These are phyloP conservation scores for Drosophila nigromelanica DNA, from an alignment of 1,140 invertebrate genomes.

Conservation along the genomic window DNA sequence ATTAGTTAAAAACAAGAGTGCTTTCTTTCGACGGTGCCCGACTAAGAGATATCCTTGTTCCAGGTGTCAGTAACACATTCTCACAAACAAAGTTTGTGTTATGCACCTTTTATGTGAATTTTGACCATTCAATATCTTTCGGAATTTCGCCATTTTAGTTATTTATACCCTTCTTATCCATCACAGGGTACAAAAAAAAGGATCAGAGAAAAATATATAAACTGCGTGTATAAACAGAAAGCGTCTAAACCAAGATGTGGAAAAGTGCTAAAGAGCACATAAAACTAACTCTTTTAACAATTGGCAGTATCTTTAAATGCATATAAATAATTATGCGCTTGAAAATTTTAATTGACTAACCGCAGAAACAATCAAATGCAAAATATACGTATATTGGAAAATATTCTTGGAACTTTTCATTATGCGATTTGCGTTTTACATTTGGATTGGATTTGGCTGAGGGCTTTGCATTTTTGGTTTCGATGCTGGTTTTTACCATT, in stretches of 20 bases:
- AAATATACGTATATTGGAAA: constrained; percentile 4
- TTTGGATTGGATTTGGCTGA: constrained; percentile 10
- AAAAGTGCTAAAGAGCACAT: constrained; percentile 4
- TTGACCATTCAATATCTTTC: too few relatives aligned
- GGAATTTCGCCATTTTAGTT: too few relatives aligned
- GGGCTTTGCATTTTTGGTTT: constrained; percentile 10
- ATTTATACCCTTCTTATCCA: too few relatives aligned
- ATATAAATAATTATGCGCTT: constrained; percentile 62
- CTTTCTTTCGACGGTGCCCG: too few relatives aligned
- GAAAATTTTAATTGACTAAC: constrained; percentile 69
- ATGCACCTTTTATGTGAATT: too few relatives aligned
- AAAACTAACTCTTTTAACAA: constrained; percentile 34
- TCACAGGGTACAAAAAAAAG: too few relatives aligned
- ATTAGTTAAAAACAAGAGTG: constrained; percentile 32
- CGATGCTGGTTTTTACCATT: constrained; percentile 19
- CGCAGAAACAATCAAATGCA: constrained; percentile 35
- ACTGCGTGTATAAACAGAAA: constrained; percentile 18
- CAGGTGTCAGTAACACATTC: too few relatives aligned
- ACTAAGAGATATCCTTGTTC: too few relatives aligned
- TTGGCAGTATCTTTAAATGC: constrained; percentile 66
- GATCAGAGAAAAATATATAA: background rate
- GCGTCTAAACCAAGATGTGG: constrained; percentile 7
- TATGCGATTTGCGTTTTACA: constrained; percentile 1
- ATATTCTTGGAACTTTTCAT: constrained; percentile 1
- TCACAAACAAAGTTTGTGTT: too few relatives aligned